Conservation (phyloP, 2,888 invertebrate genomes). For the Zygaena filipendulae region DNA sequence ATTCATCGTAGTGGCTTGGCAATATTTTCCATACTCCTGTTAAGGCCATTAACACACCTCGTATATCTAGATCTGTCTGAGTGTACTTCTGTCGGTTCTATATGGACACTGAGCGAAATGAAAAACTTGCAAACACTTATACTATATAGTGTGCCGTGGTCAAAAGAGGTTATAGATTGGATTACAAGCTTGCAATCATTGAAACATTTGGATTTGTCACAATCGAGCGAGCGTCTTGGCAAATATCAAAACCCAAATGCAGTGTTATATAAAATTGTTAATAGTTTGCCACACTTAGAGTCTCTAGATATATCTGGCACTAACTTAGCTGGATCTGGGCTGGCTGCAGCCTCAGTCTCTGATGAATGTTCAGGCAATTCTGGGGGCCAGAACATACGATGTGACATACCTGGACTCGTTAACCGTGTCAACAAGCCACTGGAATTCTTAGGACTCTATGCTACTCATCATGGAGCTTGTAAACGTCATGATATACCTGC, state of each 20-base stretch:
- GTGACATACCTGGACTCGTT: constrained; percentile 90
- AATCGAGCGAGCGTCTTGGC: constrained; percentile 76
- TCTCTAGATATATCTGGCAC: constrained; percentile 96
- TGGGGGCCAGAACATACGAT: constrained; percentile 35
- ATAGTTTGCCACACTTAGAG: constrained; percentile 77
- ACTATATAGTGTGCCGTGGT: constrained; percentile 81
- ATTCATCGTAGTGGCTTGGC: constrained; percentile 62
- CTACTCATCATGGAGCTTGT: constrained; percentile 90
- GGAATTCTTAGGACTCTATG: constrained; percentile 92
- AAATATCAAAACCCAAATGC: constrained; percentile 80
- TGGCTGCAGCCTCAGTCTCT: constrained; percentile 59
- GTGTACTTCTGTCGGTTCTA: constrained; percentile 71
- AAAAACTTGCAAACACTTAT: constrained; percentile 78
- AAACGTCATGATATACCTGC: constrained; percentile 93
- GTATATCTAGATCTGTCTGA: constrained; percentile 79
- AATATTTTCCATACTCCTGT: constrained; percentile 60
- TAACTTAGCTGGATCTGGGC: constrained; percentile 90
- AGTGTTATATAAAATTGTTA: constrained; percentile 76
- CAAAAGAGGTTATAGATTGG: constrained; percentile 71
- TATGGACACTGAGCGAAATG: constrained; percentile 74
- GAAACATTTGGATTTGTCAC: constrained; percentile 87
- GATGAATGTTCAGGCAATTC: constrained; percentile 19
- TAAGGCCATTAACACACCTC: constrained; percentile 70
- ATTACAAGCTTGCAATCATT: constrained; percentile 68
- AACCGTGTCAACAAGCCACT: constrained; percentile 80